Evolutionary conservation across 2,888 invertebrate genomes (phyloP).

Genomic region (Macaria notata): DNA sequence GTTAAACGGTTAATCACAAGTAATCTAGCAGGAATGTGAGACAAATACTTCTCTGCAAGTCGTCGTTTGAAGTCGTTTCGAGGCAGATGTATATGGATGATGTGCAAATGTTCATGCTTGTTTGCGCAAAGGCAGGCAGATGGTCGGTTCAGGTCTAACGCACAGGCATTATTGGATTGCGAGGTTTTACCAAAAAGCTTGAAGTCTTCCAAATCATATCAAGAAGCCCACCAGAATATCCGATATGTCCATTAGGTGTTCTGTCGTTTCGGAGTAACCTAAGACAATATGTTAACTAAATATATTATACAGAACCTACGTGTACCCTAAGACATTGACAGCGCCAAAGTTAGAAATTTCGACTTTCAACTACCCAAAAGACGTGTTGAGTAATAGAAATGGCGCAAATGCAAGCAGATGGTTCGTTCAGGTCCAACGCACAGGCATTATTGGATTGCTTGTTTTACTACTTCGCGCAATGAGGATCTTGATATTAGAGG

Average conservation of each 20-base stretch:
- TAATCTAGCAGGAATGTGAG: constrained; percentile 33
- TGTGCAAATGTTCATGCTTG: constrained; percentile 47
- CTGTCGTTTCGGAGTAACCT: no score
- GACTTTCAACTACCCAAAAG: no score
- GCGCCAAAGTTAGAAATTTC: no score
- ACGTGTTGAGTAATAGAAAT: constrained; percentile 26
- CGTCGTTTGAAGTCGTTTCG: constrained; percentile 44
- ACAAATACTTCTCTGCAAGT: constrained; percentile 43
- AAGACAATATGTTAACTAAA: no score
- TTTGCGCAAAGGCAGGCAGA: constrained; percentile 44
- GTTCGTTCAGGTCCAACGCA: constrained; percentile 40
- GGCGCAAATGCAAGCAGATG: constrained; percentile 47
- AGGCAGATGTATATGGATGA: constrained; percentile 47
- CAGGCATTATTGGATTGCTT: constrained; percentile 39
- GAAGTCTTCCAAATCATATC: no score
- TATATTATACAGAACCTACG: no score
- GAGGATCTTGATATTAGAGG: background rate
- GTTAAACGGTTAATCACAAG: background rate
- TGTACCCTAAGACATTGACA: no score
- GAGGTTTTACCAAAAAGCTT: constrained; percentile 7
- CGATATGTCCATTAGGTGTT: no score
- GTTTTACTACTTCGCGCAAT: constrained; percentile 8
- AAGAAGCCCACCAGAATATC: no score
- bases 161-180: constrained; percentile 40
- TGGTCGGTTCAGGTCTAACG: constrained; percentile 41